A percentile compares a stretch with the other conserved stretches of the same genome.
phyloP scores from a whole-genome alignment of 2,113 vertebrate species.

The Craseonycteris thonglongyai region DNA sequence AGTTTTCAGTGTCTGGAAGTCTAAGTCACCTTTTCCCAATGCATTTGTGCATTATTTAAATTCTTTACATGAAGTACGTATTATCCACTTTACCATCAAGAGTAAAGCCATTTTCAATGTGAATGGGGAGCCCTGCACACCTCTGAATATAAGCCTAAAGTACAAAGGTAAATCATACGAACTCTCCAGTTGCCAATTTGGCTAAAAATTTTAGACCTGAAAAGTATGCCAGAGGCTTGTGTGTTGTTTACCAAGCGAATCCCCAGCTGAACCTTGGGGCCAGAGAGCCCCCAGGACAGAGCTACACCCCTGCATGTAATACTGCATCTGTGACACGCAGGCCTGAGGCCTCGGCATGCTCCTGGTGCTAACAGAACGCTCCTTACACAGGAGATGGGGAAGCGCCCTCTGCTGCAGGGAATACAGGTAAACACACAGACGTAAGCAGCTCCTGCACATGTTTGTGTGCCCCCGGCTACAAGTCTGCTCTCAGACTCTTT shows the following conservation, averaged over 20 bases:
- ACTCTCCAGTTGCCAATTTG: neutral
- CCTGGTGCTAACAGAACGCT: neutral
- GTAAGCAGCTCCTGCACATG: neutral
- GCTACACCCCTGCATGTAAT: neutral
- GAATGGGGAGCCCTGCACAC: neutral
- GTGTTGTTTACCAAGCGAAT: neutral
- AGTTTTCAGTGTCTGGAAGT: neutral
- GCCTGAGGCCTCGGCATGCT: neutral
- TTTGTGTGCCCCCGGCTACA: neutral
- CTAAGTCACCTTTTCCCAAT: neutral
- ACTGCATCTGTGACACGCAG: neutral
- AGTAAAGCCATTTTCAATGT: conserved; percentile 25
- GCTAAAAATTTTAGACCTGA: neutral
- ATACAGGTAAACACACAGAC: neutral
- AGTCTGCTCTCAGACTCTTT: neutral
- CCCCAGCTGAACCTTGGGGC: neutral
- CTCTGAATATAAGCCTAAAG: conserved; percentile 3
- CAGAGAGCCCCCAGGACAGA: neutral
- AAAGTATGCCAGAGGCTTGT: neutral
- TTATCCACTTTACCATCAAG: neutral
- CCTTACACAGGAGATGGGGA: neutral
- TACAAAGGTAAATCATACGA: neutral
- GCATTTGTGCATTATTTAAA: neutral
- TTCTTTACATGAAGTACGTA: neutral
- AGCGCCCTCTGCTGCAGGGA: neutral